Base-by-base conservation (phyloP, 2,797 vertebrate genomes). In the Labeo calbasu region DNA sequence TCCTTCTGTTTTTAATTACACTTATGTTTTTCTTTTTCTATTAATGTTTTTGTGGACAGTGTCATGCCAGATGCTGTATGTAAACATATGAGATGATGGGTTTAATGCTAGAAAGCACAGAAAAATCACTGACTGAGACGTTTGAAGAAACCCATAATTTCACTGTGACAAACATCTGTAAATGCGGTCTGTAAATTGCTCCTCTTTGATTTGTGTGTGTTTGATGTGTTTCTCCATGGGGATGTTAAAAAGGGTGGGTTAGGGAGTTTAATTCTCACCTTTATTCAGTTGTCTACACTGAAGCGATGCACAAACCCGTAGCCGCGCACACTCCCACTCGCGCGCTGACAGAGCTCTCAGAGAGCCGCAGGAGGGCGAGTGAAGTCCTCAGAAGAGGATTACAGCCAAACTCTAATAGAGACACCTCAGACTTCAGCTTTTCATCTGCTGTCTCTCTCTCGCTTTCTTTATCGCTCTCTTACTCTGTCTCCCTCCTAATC, bases 361-460 rank as follows among this genome's bases (percentile, higher is more conserved):
- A 89, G 84, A 88, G 88, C 86, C 59, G 36, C 89, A 81, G 84
- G 87, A 81, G 78, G 77, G 46, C 77, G 63, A 23, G 78, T 84
- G 82, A 84, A 82, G 61, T 75, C 72, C 80, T 88, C 28, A 76
- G 86, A 89, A 91, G 76, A 85, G 48, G 81, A 87, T 87, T 85
- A 80, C 81, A 65, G 70, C 50, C 77, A 77, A 82, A 81, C 77
- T 83, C 68, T 51, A 86, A 86, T 79, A 85, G 82, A 86, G 87
- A 84, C 82, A 86, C 81, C 76, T 85, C 85, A 72, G 79, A 77
- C 83, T 78, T 69, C 77, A 75, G 50, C 70, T 84, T 79, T 84
- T 84, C 76, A 77, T 85, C 72, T 77, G 40, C 82, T 76, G 48
- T 79, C 84, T 85, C 79, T 53, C 46, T 59, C 73, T 89, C 77